These are phyloP conservation scores for Lasioglossum morio DNA, from an alignment of 2,888 invertebrate species.

Conservation along the genomic window DNA sequence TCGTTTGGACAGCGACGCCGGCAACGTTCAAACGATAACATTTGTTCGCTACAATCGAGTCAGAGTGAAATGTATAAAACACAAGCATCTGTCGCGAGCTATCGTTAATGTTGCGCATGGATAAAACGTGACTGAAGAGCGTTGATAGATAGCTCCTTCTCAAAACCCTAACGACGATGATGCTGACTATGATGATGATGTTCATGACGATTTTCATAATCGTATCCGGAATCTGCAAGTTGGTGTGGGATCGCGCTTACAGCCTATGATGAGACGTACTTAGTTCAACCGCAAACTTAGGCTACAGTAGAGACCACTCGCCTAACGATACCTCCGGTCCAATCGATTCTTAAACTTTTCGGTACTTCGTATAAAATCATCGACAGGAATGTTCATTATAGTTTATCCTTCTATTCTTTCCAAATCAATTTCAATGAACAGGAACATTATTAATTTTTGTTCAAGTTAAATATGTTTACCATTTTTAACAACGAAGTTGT, in stretches of 20 bases:
- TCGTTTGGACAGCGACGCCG: neutral
- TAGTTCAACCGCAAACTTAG: slow-evolving; percentile 26
- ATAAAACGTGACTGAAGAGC: slow-evolving; percentile 36
- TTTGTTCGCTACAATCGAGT: neutral
- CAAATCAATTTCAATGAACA: neutral
- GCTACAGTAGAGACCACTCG: neutral
- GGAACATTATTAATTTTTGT: neutral
- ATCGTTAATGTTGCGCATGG: slow-evolving; percentile 14
- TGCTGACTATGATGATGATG: slow-evolving; percentile 31
- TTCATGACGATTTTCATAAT: slow-evolving; percentile 52
- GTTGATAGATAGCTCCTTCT: slow-evolving; percentile 22
- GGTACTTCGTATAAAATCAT: neutral
- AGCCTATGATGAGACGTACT: slow-evolving; percentile 59
- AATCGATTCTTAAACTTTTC: neutral
- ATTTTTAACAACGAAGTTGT: neutral
- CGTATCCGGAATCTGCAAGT: slow-evolving; percentile 55
- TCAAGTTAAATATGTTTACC: neutral
- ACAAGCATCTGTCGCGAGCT: neutral
- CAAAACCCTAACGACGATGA: slow-evolving; percentile 49
- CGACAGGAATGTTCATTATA: neutral
- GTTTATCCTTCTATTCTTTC: neutral
- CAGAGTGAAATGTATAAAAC: neutral
- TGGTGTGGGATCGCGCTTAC: slow-evolving; percentile 56
- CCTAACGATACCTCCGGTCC: neutral
- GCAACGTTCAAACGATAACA: slow-evolving; percentile 1